Base-by-base conservation (phyloP, 1,140 invertebrate genomes). In the Ceratina australensis region DNA sequence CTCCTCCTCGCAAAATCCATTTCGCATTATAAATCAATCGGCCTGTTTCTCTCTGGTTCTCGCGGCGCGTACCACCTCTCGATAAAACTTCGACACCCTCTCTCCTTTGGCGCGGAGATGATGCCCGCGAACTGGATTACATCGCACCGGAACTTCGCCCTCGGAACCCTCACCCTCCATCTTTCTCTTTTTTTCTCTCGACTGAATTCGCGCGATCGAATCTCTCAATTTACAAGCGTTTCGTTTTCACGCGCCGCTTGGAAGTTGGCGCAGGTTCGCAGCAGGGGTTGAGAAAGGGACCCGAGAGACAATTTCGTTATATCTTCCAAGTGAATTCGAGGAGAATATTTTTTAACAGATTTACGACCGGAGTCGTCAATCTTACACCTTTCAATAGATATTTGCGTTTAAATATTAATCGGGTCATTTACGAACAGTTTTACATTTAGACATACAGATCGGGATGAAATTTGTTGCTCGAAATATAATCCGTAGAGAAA, bases 11-110 rank as follows among this genome's bases (percentile, higher is more conserved):
- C 83, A 80, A 89, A 89, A 89, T 89, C 83, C 86, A 88, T 89
- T 89, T 89, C 87, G 81, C 81, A 74, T 81, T 84, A 87, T 88
- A 89, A 88, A 89, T 89, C 87, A 89, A 86, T 87, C 83, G 82
- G 47, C 26, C 63, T 60, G 81, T 79, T 83, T 79, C 82, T 83
- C 82, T 80, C 76, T 33, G 33, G 78, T 73, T 84, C 63, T 79
- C 64, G 33, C 42, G 20, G 59, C 67, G 54, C 75, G 72, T 63
- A 74, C 84, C 86, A 84, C 76, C 85, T 83, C 57, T 65, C 83
- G 86, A 88, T 88, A 88, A 88, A 86, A 79, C 80, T 85, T 85
- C 79, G 81, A 84, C 72, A 81, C 78, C 64, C 79, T 71, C 68
- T 72, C 65, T 61, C 72, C 49, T 33, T 72, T 18, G 80, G 54